A percentile compares a stretch with the other conserved stretches of the same genome.
Conservation (phyloP, 2,113 vertebrate species). For the Hyaena hyaena region DNA sequence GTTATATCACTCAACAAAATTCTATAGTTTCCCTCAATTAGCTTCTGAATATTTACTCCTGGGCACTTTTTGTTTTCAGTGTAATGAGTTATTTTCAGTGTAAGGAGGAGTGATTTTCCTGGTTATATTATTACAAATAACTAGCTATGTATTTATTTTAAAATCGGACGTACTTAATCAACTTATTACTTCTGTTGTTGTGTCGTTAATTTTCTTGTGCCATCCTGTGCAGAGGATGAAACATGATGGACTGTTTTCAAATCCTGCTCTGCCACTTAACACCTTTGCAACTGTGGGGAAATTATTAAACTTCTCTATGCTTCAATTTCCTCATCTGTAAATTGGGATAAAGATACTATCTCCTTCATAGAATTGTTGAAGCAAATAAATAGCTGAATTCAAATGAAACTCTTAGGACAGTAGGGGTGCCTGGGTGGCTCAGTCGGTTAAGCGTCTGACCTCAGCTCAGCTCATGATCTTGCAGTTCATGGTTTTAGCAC, state of each 20-base stretch:
- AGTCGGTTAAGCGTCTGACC: too few relatives aligned
- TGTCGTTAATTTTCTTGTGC: not conserved
- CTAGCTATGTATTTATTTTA: not conserved
- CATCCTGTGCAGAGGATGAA: not conserved
- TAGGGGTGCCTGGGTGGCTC: too few relatives aligned
- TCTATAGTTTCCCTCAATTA: not conserved
- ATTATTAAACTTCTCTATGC: not conserved
- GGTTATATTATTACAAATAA: not conserved
- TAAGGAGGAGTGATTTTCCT: not conserved
- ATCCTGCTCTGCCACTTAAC: not conserved
- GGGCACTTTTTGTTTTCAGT: not conserved
- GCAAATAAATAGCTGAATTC: not conserved
- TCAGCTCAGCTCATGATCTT: too few relatives aligned
- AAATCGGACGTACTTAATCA: not conserved
- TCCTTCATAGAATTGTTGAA: not conserved
- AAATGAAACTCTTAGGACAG: not conserved
- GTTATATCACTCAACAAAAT: not conserved
- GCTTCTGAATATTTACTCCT: constrained; percentile 22
- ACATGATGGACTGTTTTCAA: not conserved
- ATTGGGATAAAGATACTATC: not conserved
- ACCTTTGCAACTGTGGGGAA: not conserved
- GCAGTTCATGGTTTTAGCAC: too few relatives aligned
- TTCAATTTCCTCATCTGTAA: not conserved
- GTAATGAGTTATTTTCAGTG: not conserved
- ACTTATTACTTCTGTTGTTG: not conserved